Evolutionary conservation across 35 echinoderm and acorn worm species (phyloP).

Genomic region (Heliocidaris tuberculata): DNA sequence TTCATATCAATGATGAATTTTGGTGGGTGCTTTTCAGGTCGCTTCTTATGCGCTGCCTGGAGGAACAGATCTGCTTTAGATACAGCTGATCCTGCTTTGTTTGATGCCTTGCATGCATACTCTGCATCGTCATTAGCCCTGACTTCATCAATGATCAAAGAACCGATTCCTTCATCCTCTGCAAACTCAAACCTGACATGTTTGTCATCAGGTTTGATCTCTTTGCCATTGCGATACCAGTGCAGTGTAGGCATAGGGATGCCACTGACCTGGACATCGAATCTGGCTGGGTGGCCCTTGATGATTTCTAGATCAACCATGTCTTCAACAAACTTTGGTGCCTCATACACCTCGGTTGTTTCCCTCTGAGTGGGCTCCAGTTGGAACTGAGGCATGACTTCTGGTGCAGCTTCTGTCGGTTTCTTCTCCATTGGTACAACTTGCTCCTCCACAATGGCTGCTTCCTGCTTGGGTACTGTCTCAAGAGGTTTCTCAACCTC

Average conservation of each 20-base stretch:
- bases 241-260: constrained; percentile 74
- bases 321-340: constrained; percentile 92
- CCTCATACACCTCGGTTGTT: constrained; percentile 53
- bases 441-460: constrained; percentile 21
- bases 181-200: constrained; percentile 82
- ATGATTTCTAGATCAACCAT: constrained; percentile 96
- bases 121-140: constrained; percentile 87
- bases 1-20: constrained; percentile 75
- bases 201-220: constrained; percentile 69
- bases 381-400: constrained; percentile 43
- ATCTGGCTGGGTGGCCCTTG: constrained; percentile 81
- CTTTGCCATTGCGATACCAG: constrained; percentile 82
- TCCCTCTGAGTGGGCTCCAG: constrained; percentile 19
- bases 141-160: constrained; percentile 82
- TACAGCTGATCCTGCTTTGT: constrained; percentile 83
- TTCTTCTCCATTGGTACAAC: constrained; percentile 33
- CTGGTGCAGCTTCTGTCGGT: constrained; percentile 10
- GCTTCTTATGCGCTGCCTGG: constrained; percentile 74
- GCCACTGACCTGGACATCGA: constrained; percentile 95
- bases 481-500: constrained; percentile 12
- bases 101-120: constrained; percentile 93
- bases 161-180: constrained; percentile 85
- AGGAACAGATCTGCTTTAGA: constrained; percentile 89
- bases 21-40: constrained; percentile 64
- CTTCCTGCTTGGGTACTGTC: not conserved